These are phyloP conservation scores for Harpalus rubripes DNA, from an alignment of 2,888 invertebrate species.

Conservation along the genomic window DNA sequence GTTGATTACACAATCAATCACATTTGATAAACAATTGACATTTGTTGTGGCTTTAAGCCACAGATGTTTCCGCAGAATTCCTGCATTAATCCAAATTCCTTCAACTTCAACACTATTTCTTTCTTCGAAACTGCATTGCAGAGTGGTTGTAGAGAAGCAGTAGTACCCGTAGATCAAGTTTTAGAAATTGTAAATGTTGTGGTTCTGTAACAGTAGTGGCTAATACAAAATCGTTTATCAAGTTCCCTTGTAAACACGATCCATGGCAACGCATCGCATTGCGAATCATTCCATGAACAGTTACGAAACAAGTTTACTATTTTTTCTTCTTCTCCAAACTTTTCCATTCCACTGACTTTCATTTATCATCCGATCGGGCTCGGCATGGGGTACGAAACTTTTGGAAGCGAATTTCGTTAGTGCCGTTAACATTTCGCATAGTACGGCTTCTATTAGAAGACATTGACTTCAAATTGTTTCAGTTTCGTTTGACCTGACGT, in stretches of 20 bases:
- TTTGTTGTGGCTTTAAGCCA: no score
- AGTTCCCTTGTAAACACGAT: neutral
- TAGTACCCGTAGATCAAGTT: conserved; percentile 1
- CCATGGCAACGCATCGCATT: neutral
- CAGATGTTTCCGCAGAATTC: neutral
- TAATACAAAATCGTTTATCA: neutral
- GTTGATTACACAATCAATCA: no score
- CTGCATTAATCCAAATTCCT: neutral
- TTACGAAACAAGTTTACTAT: conserved; percentile 2
- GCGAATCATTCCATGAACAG: conserved; percentile 10
- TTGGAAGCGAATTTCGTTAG: neutral
- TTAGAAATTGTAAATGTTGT: neutral
- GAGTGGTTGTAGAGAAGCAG: neutral
- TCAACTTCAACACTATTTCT: no score
- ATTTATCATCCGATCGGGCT: conserved; percentile 5
- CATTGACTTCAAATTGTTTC: neutral
- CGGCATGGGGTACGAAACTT: neutral
- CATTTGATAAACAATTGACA: no score
- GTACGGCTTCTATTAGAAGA: neutral
- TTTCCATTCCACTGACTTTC: conserved; percentile 5
- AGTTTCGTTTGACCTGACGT: neutral
- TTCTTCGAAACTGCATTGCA: no score
- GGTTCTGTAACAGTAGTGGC: neutral
- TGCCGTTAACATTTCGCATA: neutral
- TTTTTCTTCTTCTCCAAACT: conserved; percentile 3